Evolutionary conservation across 2,113 vertebrate species (phyloP).

Genomic region (Tonatia bakeri): DNA sequence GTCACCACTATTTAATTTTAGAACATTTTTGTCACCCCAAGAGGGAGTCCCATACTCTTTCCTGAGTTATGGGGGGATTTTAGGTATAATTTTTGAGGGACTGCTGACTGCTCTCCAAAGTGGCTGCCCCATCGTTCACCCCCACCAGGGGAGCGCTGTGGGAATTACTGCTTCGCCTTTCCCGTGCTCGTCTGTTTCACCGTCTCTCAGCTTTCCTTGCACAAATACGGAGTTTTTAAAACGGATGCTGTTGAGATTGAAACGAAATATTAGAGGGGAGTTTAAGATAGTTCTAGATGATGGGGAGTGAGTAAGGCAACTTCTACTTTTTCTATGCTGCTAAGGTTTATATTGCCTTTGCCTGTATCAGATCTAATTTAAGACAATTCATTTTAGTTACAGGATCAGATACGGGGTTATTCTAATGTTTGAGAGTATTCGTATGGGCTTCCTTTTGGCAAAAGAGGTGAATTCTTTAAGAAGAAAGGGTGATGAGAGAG

Average conservation of each 20-base stretch:
- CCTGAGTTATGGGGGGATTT: neutral
- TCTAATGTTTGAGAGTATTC: neutral
- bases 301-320: neutral
- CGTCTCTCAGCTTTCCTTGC: neutral
- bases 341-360: neutral
- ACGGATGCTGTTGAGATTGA: neutral
- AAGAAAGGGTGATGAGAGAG: neutral
- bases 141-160: neutral
- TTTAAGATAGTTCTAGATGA: neutral
- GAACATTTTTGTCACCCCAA: neutral
- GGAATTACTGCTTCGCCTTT: fast-evolving
- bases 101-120: neutral
- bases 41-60: neutral
- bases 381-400: neutral
- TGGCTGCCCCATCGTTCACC: no score
- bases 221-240: neutral
- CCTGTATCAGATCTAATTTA: neutral
- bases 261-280: neutral
- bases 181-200: neutral
- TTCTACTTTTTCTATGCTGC: neutral
- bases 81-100: neutral
- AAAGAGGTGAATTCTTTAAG: neutral
- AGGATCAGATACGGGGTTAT: neutral
- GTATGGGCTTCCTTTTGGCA: neutral
- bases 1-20: neutral